phyloP scores from a whole-genome alignment of 2,888 invertebrate genomes.

The Amiota minor region DNA sequence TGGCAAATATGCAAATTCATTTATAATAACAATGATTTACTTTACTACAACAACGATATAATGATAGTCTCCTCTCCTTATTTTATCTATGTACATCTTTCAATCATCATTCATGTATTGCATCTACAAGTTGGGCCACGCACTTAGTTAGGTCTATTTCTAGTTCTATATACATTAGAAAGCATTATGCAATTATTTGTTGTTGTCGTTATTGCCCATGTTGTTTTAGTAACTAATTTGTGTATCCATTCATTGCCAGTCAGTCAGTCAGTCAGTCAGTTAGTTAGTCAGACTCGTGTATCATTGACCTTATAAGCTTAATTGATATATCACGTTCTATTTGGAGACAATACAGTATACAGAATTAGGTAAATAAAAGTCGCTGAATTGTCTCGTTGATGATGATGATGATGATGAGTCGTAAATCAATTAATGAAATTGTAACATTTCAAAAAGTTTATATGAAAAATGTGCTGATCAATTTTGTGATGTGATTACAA shows the following conservation, averaged over 20 bases:
- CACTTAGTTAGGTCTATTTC: not conserved
- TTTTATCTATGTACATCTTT: too few relatives aligned
- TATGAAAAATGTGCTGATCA: too few relatives aligned
- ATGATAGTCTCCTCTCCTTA: too few relatives aligned
- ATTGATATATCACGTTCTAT: conserved; percentile 11
- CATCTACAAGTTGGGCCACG: not conserved
- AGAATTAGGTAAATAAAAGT: conserved; percentile 52
- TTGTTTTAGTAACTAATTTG: too few relatives aligned
- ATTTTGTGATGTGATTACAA: too few relatives aligned
- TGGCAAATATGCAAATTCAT: conserved; percentile 53
- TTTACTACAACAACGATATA: not conserved
- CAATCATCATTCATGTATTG: too few relatives aligned
- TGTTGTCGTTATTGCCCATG: not conserved
- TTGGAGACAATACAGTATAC: not conserved
- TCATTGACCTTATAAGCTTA: not conserved
- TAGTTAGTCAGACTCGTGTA: not conserved
- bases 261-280: not conserved
- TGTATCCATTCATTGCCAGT: too few relatives aligned
- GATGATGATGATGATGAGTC: conserved; percentile 12
- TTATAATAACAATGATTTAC: conserved; percentile 31
- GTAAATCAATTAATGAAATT: conserved; percentile 44
- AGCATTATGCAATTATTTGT: not conserved
- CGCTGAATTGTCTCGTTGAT: conserved; percentile 7
- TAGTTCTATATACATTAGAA: not conserved
- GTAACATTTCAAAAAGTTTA: not conserved